phyloP scores from a whole-genome alignment of 2,797 vertebrate species.

The Oreochromis mossambicus region DNA sequence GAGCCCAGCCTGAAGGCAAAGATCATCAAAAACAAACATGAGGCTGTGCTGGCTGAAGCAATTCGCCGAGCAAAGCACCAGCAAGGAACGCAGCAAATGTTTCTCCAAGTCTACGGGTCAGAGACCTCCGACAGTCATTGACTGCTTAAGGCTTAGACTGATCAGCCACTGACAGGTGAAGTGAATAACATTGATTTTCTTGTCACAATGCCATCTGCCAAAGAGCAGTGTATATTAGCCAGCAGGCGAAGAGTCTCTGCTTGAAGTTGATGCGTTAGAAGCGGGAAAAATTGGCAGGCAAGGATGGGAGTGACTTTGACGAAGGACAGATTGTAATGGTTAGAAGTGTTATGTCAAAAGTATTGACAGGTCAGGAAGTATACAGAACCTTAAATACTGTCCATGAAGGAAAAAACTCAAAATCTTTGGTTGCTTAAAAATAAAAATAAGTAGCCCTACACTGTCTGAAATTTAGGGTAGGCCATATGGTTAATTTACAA shows the following conservation, averaged over 20 bases:
- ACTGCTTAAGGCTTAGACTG: background rate
- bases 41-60: background rate
- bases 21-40: background rate
- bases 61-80: accelerated
- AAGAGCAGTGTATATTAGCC: background rate
- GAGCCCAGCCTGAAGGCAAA: background rate
- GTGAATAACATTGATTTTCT: background rate
- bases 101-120: background rate
- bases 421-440: background rate
- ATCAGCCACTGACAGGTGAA: background rate
- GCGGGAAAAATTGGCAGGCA: background rate
- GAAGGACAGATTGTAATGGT: background rate
- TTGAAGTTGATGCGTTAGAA: background rate
- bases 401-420: background rate
- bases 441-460: background rate
- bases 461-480: background rate
- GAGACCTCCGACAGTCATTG: background rate
- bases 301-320: background rate
- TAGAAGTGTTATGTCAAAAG: background rate
- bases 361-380: background rate
- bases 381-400: background rate
- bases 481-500: background rate
- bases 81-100: background rate
- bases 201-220: background rate
- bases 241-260: background rate